Percentiles rank a stretch among this genome's conserved stretches.
Conservation (phyloP, 2,797 vertebrate genomes). For the Benthosema pterotum region DNA sequence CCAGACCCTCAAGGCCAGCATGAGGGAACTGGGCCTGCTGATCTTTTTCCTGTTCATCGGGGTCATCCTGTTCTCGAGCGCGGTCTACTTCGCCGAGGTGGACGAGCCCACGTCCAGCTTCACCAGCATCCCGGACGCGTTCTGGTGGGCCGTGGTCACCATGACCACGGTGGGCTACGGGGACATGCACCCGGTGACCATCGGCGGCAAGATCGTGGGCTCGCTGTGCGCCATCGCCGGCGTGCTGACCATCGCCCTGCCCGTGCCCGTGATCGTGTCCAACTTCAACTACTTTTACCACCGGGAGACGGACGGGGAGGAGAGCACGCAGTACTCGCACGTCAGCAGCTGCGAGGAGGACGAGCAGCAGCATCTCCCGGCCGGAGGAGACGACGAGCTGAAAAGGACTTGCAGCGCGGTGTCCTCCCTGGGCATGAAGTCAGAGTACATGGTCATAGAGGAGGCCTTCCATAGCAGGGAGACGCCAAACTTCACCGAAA, state of each 20-base stretch:
- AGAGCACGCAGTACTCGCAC: slow-evolving; percentile 90
- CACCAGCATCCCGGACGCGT: slow-evolving; percentile 96
- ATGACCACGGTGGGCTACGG: slow-evolving; percentile 99
- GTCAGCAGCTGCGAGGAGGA: slow-evolving; percentile 83
- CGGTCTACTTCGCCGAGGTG: slow-evolving; percentile 96
- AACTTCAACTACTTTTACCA: slow-evolving; percentile 99
- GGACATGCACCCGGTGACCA: slow-evolving; percentile 98
- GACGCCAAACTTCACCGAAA: slow-evolving; percentile 87
- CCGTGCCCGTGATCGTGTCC: slow-evolving; percentile 97
- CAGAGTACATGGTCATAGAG: slow-evolving; percentile 94
- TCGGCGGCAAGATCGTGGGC: slow-evolving; percentile 97
- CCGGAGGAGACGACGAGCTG: slow-evolving; percentile 86
- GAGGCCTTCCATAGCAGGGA: slow-evolving; percentile 87
- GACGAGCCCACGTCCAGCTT: slow-evolving; percentile 95
- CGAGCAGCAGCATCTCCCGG: slow-evolving; percentile 84
- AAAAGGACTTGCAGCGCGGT: slow-evolving; percentile 90
- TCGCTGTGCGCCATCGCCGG: slow-evolving; percentile 97
- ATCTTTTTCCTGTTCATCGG: slow-evolving; percentile 99
- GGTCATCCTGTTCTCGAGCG: slow-evolving; percentile 97
- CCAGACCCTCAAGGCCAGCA: slow-evolving; percentile 97
- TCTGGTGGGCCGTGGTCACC: slow-evolving; percentile 99
- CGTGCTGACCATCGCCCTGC: slow-evolving; percentile 95
- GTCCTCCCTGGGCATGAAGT: slow-evolving; percentile 90
- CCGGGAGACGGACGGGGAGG: slow-evolving; percentile 96
- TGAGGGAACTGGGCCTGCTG: slow-evolving; percentile 94